Evolutionary conservation across 2,888 invertebrate genomes (phyloP), one percentile per base, ranked within the genome.

Genomic region (Heliconius erato): DNA sequence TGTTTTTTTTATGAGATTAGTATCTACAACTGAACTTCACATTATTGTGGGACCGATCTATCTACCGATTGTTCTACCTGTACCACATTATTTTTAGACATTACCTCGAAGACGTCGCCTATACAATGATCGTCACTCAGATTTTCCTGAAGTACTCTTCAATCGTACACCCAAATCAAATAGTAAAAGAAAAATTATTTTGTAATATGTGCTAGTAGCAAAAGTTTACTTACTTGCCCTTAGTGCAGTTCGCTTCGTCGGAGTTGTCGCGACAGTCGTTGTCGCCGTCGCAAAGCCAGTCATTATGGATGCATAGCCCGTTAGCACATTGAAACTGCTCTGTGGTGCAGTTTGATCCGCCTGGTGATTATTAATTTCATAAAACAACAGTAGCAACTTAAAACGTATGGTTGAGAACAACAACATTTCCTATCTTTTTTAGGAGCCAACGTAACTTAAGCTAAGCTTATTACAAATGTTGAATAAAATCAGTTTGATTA

Each of bases 251-350:
- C 32, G 94, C 90, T 91, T 98, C 98, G 88, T 98, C 98, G 0
- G 98, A 97, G 89, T 96, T 97, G 89, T 98, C 98, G 79, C 97
- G 97, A 89, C 98, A 98, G 90, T 98, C 98, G 90, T 98, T 97
- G 89, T 98, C 98, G 0, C 97, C 97, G 84, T 98, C 98, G 90
- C 98, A 98, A 9, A 97, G 94, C 97, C 98, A 98, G 28, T 96
- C 96, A 85, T 96, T 96, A 82, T 97, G 97, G 85, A 98, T 97
- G 91, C 98, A 98, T 71, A 97, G 96, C 0, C 98, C 98, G 90
- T 98, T 98, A 63, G 96, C 95, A 89, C 98, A 98, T 87, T 97
- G 97, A 89, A 98, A 98, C 91, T 98, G 97, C 77, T 98, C 97
- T 0, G 95, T 93, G 0, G 97, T 96, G 90, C 98, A 98, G 89